Base-by-base conservation (phyloP, 2,797 vertebrate genomes). In the Labeo calbasu region DNA sequence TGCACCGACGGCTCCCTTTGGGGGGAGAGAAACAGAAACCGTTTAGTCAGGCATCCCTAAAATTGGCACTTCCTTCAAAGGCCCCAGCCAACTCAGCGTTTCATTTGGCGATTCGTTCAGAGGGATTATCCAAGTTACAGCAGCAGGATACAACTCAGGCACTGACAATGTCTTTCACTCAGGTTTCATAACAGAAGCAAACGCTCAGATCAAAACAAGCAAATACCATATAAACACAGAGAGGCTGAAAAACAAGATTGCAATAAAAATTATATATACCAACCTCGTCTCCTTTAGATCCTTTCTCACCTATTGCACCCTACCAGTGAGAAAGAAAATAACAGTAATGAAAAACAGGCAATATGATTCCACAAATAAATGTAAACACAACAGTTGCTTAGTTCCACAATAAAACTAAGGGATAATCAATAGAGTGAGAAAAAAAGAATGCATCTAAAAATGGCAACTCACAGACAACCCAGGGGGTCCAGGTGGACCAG, bases 211-310 rank as follows among this genome's bases (percentile, higher is more conserved):
- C 68, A 76, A 32, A 73, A 50, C 72, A 59, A 48, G 76, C 57
- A 63, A 72, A 48, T 28, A 61, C 50, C 36, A 55, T 53, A 78
- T 59, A 71, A 55, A 57, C 55, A 66, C 61, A 76, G 48, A 14
- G 72, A 84, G 61, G 40, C 40, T 43, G 71, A 82, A 36, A 84
- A 25, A 66, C 85, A 88, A 81, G 90, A 90, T 36, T 88, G 94
- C 92, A 92, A 85, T 76, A 9, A 91, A 89, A 77, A 85, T 68
- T 23, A n/a, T 50, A 55, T 43, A 36, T 50, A 93, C 94, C 93
- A 92, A 98, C 97, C 86, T 79, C 89, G 2, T 96, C 94, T 88
- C 97, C 97, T 88, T 98, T 98, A 23, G 96, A 96, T 88, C 97
- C 97, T 89, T 96, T 98, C 87, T 96, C 93, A 36, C 97, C 97